Conservation (phyloP, 2,797 vertebrate species). For the Esox lucius region DNA sequence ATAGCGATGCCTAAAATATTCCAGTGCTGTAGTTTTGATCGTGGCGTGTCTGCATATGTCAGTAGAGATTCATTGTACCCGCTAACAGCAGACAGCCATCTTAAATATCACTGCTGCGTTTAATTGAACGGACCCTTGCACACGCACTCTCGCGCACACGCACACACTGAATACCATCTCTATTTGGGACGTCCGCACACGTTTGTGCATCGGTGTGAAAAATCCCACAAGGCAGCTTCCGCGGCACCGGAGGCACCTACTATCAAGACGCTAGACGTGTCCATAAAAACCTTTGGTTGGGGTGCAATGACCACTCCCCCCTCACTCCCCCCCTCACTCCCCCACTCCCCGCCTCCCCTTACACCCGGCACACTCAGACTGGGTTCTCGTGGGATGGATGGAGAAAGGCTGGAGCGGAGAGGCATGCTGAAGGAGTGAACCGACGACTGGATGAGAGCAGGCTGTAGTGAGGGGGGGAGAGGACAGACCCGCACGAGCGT, state of each 20-base stretch:
- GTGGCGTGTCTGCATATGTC: constrained; percentile 8
- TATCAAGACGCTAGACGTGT: constrained; percentile 64
- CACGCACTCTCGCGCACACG: not conserved
- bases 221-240: constrained; percentile 17
- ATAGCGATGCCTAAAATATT: constrained; percentile 28
- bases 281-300: constrained; percentile 31
- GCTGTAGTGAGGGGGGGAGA: constrained; percentile 17
- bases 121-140: constrained; percentile 11
- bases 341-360: not conserved
- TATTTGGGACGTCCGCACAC: constrained; percentile 6
- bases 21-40: constrained; percentile 30
- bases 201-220: constrained; percentile 4
- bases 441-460: constrained; percentile 17
- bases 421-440: constrained; percentile 13
- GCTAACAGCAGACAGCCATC: not conserved
- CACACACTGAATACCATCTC: constrained; percentile 6
- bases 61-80: not conserved
- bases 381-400: constrained; percentile 16
- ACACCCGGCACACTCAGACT: not conserved
- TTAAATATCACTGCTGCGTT: constrained; percentile 8
- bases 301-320: not conserved
- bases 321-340: not conserved
- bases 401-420: constrained; percentile 6
- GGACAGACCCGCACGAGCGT: constrained; percentile 62
- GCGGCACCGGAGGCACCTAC: constrained; percentile 73